A percentile compares a stretch with the other conserved stretches of the same genome.
These are phyloP conservation scores for sheep (Ovis aries) DNA, from an alignment of 2,113 vertebrate genomes.

Conservation along the genomic window ARS-UI_Ramb_v3.0 NC_056054.1:5028501-5029000, in stretches of 20 bases:
- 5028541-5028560: rapidly evolving
- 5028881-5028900: background rate
- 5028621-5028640: rapidly evolving
- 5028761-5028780: rapidly evolving
- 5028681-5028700: background rate
- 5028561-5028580: rapidly evolving
- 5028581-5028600: rapidly evolving
- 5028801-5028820: background rate
- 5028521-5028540: background rate
- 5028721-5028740: background rate
- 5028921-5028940: background rate
- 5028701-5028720: background rate
- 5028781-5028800: background rate
- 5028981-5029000: rapidly evolving
- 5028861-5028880: background rate
- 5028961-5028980: background rate
- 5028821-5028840: background rate
- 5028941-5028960: background rate
- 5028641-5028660: rapidly evolving
- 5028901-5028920: background rate
- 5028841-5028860: background rate
- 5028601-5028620: rapidly evolving
- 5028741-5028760: background rate
- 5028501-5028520: rapidly evolving
- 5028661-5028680: background rate